A percentile compares a stretch with the other conserved stretches of the same genome.
Evolutionary conservation across 2,888 invertebrate genomes (phyloP).

Genomic region (Eupithecia inturbata): DNA sequence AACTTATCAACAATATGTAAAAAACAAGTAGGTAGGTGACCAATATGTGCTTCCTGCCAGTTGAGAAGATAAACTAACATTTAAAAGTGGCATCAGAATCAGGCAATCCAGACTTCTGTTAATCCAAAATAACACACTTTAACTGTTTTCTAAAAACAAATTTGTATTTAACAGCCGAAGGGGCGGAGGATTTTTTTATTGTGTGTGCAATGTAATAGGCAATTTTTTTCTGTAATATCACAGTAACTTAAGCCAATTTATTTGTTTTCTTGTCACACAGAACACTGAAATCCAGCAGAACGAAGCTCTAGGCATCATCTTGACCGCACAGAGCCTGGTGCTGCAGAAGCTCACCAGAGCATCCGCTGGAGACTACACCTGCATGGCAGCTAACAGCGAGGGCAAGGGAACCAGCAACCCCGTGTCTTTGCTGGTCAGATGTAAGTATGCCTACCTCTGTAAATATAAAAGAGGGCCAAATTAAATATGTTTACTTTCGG

Average conservation of each 20-base stretch:
- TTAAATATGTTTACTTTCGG: neutral
- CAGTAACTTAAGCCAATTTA: neutral
- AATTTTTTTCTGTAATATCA: neutral
- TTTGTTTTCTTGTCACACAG: conserved; percentile 68
- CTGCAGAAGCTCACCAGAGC: conserved; percentile 92
- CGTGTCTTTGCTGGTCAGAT: conserved; percentile 87
- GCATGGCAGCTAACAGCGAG: conserved; percentile 93
- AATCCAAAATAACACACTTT: too few relatives aligned
- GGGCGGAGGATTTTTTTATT: too few relatives aligned
- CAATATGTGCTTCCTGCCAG: too few relatives aligned
- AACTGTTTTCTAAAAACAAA: too few relatives aligned
- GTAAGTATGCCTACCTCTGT: conserved; percentile 76
- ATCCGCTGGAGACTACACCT: conserved; percentile 94
- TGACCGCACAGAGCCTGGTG: conserved; percentile 94
- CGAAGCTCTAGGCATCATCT: conserved; percentile 90
- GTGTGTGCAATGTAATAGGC: too few relatives aligned
- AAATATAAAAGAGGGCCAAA: neutral
- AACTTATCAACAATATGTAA: too few relatives aligned
- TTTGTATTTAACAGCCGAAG: too few relatives aligned
- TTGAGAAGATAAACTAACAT: too few relatives aligned
- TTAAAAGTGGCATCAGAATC: too few relatives aligned
- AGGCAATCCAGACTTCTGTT: too few relatives aligned
- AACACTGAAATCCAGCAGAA: conserved; percentile 93
- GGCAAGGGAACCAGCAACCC: conserved; percentile 91
- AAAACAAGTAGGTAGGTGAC: too few relatives aligned